Base-by-base conservation (phyloP, 2,797 vertebrate species). In the Centroberyx gerrardi region DNA sequence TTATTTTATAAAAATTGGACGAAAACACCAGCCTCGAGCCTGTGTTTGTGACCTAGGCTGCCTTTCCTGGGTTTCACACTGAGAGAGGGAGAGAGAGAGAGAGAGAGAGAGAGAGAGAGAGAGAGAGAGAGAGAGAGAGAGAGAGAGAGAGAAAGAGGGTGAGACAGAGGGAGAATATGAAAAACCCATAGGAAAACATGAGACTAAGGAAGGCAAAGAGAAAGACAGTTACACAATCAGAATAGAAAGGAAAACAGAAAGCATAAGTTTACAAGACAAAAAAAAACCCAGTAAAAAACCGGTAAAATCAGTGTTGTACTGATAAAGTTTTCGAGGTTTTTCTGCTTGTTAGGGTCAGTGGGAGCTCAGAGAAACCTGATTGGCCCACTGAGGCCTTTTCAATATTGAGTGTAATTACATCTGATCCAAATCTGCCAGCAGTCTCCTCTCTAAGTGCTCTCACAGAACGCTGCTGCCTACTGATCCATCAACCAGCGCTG, bases 61-160 rank as follows among this genome's bases (percentile, higher is more conserved):
- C 95, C 96, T 92, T 97, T 98, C 87, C 96, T 97, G 46, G 97
- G 95, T 85, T 96, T 97, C 80, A 95, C 90, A 85, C 95, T 96
- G 82, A 29, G 31, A 70, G 29, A 68, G 22, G 1, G 22, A 22
- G 22, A 22, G 22, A n/a, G n/a, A n/a, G n/a, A n/a, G n/a, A n/a
- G n/a, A n/a, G 82, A 29, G 31, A 70, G 29, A 68, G 22, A 22
- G 22, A 22, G 22, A 22, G 22, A n/a, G 82, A 29, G 31, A 70
- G 29, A 68, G 22, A 22, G 22, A 22, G 22, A 22, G 22, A n/a
- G 82, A 29, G 31, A 70, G 29, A 68, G 22, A 22, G 22, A 22
- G 22, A 22, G 22, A n/a, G 82, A 29, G 31, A 70, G 29, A 68
- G 22, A 22, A 1, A 22, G 22, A 22, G 22, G 36, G 58, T 1